Percentiles rank a stretch among this genome's conserved stretches.
phyloP scores from a whole-genome alignment of 2,888 invertebrate species.

The Hydropsyche betteni region DNA sequence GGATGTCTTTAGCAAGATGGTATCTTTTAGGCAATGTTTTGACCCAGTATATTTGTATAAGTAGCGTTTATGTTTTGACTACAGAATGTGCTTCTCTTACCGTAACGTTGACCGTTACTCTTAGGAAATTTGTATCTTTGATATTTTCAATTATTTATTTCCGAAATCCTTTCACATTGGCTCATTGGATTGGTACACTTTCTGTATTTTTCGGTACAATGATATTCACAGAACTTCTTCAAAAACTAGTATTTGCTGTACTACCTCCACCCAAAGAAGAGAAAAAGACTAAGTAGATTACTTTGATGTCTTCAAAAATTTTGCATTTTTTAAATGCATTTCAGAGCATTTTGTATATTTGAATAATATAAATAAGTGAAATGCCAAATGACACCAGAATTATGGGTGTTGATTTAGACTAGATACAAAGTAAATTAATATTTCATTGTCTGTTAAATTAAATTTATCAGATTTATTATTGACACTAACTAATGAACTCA shows the following conservation, averaged over 20 bases:
- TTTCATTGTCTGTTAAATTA: no score
- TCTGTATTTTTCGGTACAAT: constrained; percentile 93
- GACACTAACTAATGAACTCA: no score
- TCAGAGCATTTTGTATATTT: not conserved
- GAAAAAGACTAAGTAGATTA: constrained; percentile 56
- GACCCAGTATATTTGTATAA: constrained; percentile 93
- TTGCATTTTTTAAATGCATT: not conserved
- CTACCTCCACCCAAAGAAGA: constrained; percentile 56
- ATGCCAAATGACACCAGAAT: no score
- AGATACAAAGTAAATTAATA: no score
- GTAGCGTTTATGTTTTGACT: constrained; percentile 92
- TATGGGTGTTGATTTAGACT: no score
- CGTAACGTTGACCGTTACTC: constrained; percentile 94
- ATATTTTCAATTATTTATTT: constrained; percentile 97
- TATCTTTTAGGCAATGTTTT: constrained; percentile 84
- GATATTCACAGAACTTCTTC: constrained; percentile 85
- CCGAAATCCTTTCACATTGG: constrained; percentile 89
- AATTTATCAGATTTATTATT: no score
- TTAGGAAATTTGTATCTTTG: constrained; percentile 94
- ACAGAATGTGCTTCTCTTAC: constrained; percentile 94
- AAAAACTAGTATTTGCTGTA: constrained; percentile 61
- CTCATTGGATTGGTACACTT: constrained; percentile 90
- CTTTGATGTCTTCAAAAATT: no score
- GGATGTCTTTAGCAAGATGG: constrained; percentile 78
- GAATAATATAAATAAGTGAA: no score